Percentiles rank a stretch among this genome's conserved stretches.
phyloP scores from a whole-genome alignment of 2,113 vertebrate genomes.

The Maylandia zebra region DNA sequence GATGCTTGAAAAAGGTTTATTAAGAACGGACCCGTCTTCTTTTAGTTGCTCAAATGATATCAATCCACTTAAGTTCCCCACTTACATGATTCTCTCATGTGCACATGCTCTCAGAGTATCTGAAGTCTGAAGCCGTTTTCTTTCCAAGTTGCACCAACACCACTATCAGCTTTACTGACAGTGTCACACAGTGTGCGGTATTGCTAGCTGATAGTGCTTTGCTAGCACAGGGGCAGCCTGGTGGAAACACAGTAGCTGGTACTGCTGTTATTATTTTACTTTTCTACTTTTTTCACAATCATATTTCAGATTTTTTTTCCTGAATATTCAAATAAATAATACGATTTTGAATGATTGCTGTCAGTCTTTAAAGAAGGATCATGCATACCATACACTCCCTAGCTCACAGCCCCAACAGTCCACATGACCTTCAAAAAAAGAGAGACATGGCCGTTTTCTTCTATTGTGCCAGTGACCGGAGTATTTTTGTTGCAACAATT shows the following conservation, averaged over 20 bases:
- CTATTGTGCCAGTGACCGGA: not conserved
- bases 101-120: not conserved
- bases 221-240: not conserved
- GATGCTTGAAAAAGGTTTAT: fast-evolving
- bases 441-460: not conserved
- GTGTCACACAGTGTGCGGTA: not conserved
- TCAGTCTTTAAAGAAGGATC: not conserved
- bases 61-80: not conserved
- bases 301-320: not conserved
- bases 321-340: not conserved
- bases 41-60: not conserved
- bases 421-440: not conserved
- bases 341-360: fast-evolving
- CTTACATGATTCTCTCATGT: not conserved
- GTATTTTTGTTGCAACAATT: not conserved
- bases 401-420: not conserved
- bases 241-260: not conserved
- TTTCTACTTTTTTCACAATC: not conserved
- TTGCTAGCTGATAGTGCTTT: not conserved
- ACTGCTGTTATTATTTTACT: not conserved
- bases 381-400: not conserved
- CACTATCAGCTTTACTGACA: not conserved
- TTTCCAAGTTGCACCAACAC: not conserved
- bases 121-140: not conserved
- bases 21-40: fast-evolving